Evolutionary conservation across 2,888 invertebrate species (phyloP).

Genomic region (Noctua pronuba): DNA sequence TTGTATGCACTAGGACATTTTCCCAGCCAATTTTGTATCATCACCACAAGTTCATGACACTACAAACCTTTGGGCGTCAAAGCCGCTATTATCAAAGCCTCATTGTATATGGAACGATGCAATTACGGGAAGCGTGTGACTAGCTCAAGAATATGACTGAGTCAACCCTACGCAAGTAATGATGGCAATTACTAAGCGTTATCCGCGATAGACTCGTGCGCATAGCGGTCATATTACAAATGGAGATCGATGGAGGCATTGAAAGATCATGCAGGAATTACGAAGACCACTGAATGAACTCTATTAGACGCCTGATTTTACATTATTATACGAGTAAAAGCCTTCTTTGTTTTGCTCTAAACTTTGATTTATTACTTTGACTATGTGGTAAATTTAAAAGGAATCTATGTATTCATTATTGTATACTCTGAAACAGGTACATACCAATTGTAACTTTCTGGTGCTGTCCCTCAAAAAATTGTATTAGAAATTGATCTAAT

Average conservation of each 20-base stretch:
- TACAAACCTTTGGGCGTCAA: constrained; percentile 6
- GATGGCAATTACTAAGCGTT: constrained; percentile 57
- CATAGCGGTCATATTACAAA: constrained; percentile 53
- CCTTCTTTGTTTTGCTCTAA: background rate
- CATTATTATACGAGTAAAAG: background rate
- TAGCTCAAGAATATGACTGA: background rate
- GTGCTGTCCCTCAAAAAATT: background rate
- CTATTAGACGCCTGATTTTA: constrained; percentile 4
- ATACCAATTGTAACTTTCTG: background rate
- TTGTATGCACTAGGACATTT: constrained; percentile 12
- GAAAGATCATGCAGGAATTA: constrained; percentile 32
- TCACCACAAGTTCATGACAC: constrained; percentile 11
- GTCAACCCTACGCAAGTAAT: constrained; percentile 57
- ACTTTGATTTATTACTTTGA: background rate
- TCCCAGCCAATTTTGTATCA: constrained; percentile 42
- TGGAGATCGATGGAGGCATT: constrained; percentile 55
- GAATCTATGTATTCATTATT: background rate
- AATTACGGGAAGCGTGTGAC: constrained; percentile 21
- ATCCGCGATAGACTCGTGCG: constrained; percentile 44
- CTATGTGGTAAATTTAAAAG: background rate
- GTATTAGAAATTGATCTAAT: background rate
- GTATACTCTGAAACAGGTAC: background rate
- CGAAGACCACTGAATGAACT: background rate
- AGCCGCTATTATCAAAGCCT: constrained; percentile 25
- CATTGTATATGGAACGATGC: background rate